Evolutionary conservation across 2,113 vertebrate species (phyloP), one percentile per base, ranked within the genome.

Genomic region (Xenotilapia leptura): DNA sequence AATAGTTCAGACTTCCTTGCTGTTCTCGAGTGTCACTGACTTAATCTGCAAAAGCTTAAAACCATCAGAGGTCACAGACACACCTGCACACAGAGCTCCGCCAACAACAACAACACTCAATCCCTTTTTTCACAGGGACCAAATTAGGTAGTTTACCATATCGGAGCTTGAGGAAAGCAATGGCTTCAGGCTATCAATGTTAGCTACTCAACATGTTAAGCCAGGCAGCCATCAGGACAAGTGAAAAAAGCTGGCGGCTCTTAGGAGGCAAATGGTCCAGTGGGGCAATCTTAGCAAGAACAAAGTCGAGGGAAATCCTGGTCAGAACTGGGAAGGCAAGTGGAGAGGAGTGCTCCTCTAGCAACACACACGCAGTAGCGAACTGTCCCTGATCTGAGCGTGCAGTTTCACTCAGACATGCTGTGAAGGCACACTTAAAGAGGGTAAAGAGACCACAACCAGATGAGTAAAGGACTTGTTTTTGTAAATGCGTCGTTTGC

Each of bases 111-210:
- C 60, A 80, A 79, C 85, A 80, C 55, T 36, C 80, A 49, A 82
- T 90, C 58, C 28, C 33, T 26, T 81, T 84, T 65, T 85, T 80
- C 86, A 58, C 6, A 1, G 15, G 21, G 51, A 75, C 86, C 68
- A 89, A 95, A 93, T 91, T 36, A 93, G 73, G 85, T 73, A 23
- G 83, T 90, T 89, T 88, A 86, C 86, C 17, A 83, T 86, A 53
- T 65, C 26, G 15, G 36, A 73, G 42, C 33, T 58, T 31, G 51
- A 68, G 55, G 79, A 81, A 85, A 84, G 60, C 80, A 86, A 91
- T n/a, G 77, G 82, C 87, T 91, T 60, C 7, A 31, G 86, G 65
- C 83, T 65, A 75, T 85, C 58, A 31, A 6, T 55, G 85, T 85
- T 89, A 49, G 87, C 87, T 62, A 21, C 45, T 84, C 26, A 28